These are phyloP conservation scores for Hemibagrus wyckioides DNA, from an alignment of 2,113 vertebrate species.

Conservation along the genomic window DNA sequence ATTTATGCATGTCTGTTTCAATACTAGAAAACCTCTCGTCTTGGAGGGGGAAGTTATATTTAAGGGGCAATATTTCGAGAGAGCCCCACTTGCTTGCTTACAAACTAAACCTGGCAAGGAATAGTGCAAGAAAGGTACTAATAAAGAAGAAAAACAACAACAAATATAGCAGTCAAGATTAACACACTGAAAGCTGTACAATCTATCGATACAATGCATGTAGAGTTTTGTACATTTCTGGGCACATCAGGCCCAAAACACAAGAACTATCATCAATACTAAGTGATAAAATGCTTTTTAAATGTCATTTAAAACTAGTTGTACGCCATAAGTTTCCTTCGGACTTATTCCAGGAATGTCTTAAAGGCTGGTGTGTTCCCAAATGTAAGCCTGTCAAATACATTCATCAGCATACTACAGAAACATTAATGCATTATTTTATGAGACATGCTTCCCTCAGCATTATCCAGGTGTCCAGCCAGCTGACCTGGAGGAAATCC, in stretches of 20 bases:
- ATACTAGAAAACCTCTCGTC: background rate
- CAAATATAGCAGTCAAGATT: background rate
- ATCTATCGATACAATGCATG: background rate
- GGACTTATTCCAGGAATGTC: background rate
- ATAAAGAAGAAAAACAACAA: background rate
- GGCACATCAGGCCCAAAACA: background rate
- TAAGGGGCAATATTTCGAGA: background rate
- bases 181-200: background rate
- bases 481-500: constrained; percentile 89
- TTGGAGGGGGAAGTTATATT: background rate
- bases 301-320: background rate
- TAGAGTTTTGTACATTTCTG: background rate
- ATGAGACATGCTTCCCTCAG: constrained; percentile 62
- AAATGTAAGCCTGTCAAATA: background rate
- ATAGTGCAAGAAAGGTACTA: background rate
- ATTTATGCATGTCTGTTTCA: background rate
- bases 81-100: background rate
- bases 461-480: constrained; percentile 93
- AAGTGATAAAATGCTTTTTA: background rate
- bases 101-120: background rate
- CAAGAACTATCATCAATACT: background rate
- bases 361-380: background rate
- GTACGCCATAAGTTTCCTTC: background rate
- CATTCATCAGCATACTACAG: background rate
- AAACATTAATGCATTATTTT: background rate